Conservation (phyloP, 30 jellyfish, hydroid and myxozoan genomes). For the Mastigias papua region DNA sequence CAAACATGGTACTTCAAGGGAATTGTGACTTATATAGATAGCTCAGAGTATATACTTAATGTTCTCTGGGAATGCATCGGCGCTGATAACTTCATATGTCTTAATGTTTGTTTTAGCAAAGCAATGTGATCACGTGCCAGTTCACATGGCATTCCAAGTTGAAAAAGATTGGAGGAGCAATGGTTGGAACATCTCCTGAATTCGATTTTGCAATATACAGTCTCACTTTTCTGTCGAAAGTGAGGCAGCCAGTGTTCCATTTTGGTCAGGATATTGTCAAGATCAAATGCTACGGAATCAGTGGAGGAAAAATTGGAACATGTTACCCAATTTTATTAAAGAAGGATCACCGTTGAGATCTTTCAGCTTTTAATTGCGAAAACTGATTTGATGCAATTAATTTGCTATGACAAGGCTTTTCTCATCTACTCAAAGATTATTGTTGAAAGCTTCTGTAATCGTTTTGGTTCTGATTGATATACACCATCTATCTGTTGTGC, state of each 20-base stretch:
- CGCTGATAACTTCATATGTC: no score
- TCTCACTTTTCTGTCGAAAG: slow-evolving; percentile 60
- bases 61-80: no score
- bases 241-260: slow-evolving; percentile 43
- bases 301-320: slow-evolving; percentile 79
- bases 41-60: no score
- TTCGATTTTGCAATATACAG: slow-evolving; percentile 91
- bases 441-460: no score
- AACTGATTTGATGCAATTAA: no score
- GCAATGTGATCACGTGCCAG: slow-evolving; percentile 71
- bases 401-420: no score
- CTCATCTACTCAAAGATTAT: no score
- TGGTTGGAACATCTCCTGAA: slow-evolving; percentile 92
- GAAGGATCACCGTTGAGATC: neutral
- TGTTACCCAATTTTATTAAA: slow-evolving; percentile 77
- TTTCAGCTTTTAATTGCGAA: no score
- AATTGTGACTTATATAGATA: no score
- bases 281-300: slow-evolving; percentile 70
- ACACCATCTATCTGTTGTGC: no score
- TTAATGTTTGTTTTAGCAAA: slow-evolving; percentile 51
- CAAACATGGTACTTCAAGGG: no score
- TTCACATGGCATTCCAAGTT: slow-evolving; percentile 81
- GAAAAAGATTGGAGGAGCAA: slow-evolving; percentile 77
- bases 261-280: slow-evolving; percentile 64
- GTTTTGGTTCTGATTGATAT: no score